These are phyloP conservation scores for Orientallactaga bullata DNA, from an alignment of 2,113 vertebrate species.

Conservation along the genomic window DNA sequence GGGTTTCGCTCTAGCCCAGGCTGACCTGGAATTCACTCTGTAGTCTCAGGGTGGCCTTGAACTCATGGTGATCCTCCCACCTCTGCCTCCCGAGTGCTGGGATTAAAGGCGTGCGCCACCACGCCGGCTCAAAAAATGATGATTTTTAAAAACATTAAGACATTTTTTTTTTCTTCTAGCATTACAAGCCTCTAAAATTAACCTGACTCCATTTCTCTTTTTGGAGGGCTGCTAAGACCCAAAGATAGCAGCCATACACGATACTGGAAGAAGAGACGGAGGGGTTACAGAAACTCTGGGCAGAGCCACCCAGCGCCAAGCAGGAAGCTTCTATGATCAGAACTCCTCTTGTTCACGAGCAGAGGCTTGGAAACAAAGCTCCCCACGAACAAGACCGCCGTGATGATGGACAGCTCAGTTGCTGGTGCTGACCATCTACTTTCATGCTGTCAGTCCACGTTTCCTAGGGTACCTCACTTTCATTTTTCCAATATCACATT, in stretches of 20 bases:
- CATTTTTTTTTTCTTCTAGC: not conserved
- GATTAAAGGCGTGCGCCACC: too few relatives aligned
- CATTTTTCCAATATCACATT: conserved; percentile 72
- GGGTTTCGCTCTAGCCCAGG: too few relatives aligned
- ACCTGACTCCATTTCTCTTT: conserved; percentile 64
- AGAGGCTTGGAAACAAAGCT: conserved; percentile 82
- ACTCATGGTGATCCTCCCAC: too few relatives aligned
- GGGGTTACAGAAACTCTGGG: conserved; percentile 80
- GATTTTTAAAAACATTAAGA: not conserved
- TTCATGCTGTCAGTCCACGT: conserved; percentile 80
- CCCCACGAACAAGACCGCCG: conserved; percentile 81
- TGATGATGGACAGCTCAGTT: conserved; percentile 82
- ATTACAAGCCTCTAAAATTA: conserved; percentile 77
- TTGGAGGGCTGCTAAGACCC: conserved; percentile 70
- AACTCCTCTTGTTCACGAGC: conserved; percentile 73
- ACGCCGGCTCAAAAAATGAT: too few relatives aligned
- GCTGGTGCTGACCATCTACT: conserved; percentile 85
- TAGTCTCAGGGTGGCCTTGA: too few relatives aligned
- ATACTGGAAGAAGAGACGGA: conserved; percentile 77
- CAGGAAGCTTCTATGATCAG: conserved; percentile 80
- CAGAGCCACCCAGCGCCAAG: conserved; percentile 74
- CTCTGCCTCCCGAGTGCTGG: too few relatives aligned
- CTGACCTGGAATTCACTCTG: too few relatives aligned
- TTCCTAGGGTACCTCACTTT: conserved; percentile 79
- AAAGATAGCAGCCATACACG: conserved; percentile 78